Evolutionary conservation across 1,140 invertebrate species (phyloP).

Genomic region (Papilio glaucus): DNA sequence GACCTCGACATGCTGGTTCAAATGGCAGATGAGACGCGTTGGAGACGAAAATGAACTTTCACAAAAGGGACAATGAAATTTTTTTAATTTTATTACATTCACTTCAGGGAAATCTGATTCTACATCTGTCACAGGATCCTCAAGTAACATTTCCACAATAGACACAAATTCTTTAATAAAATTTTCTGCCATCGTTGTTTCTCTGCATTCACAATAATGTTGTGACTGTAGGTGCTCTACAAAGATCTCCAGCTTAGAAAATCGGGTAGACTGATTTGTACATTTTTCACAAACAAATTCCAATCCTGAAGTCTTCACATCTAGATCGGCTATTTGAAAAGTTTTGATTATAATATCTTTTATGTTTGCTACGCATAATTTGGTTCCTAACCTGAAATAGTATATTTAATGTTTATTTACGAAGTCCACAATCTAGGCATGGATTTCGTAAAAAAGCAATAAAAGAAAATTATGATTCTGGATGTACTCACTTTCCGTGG

Average conservation of each 20-base stretch:
- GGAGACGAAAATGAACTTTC: conserved; percentile 62
- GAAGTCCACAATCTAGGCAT: neutral
- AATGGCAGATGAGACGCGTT: conserved; percentile 60
- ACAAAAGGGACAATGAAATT: conserved; percentile 65
- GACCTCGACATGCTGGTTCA: conserved; percentile 60
- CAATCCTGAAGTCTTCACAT: conserved; percentile 50
- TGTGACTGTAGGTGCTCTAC: conserved; percentile 50
- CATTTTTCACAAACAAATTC: conserved; percentile 68
- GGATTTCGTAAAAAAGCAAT: conserved; percentile 8
- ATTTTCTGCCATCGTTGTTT: conserved; percentile 21
- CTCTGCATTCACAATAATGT: conserved; percentile 44
- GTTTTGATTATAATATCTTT: conserved; percentile 54
- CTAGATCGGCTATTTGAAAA: conserved; percentile 49
- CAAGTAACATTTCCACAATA: conserved; percentile 58
- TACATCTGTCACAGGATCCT: conserved; percentile 38
- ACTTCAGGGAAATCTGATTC: conserved; percentile 17
- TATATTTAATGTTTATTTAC: conserved; percentile 14
- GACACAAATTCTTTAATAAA: conserved; percentile 67
- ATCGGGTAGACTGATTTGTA: conserved; percentile 36
- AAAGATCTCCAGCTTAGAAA: conserved; percentile 44
- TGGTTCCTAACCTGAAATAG: conserved; percentile 25
- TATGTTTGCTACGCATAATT: conserved; percentile 46
- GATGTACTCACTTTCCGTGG: conserved; percentile 25
- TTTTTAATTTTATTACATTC: conserved; percentile 40
- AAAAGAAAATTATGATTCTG: neutral